A percentile compares a stretch with the other conserved stretches of the same genome.
Evolutionary conservation across 2,797 vertebrate species (phyloP).

Genomic region (Argyrosomus regius): DNA sequence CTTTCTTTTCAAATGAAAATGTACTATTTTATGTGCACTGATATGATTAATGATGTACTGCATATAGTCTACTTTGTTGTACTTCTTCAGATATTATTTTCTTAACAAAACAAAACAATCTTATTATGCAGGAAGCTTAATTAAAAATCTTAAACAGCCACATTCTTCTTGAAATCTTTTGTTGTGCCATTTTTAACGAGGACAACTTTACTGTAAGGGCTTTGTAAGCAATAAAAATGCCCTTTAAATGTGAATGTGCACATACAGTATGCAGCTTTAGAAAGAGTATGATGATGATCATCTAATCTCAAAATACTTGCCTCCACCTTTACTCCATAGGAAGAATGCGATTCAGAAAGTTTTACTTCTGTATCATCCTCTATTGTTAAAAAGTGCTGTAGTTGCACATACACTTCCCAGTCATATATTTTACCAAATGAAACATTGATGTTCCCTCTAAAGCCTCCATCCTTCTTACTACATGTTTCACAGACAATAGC

Average conservation of each 20-base stretch:
- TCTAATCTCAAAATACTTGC: conserved; percentile 22
- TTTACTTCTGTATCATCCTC: conserved; percentile 63
- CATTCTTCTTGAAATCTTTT: not conserved
- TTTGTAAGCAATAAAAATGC: conserved; percentile 7
- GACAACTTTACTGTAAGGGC: not conserved
- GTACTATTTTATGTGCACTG: not conserved
- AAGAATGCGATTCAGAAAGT: conserved; percentile 60
- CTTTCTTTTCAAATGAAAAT: not conserved
- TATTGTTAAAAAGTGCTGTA: conserved; percentile 74
- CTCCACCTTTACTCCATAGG: conserved; percentile 4
- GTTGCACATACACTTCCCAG: conserved; percentile 79
- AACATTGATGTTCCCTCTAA: conserved; percentile 99
- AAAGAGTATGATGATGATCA: not conserved
- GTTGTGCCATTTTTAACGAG: not conserved
- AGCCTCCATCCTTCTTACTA: conserved; percentile 97
- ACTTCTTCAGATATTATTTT: not conserved
- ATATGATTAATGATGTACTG: not conserved
- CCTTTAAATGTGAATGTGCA: conserved; percentile 10
- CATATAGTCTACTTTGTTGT: not conserved
- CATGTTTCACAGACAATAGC: conserved; percentile 96
- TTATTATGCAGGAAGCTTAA: not conserved
- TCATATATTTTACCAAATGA: conserved; percentile 98
- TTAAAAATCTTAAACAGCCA: not conserved
- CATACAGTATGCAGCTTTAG: not conserved
- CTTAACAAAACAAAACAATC: not conserved